Base-by-base conservation (phyloP, 2,797 vertebrate species). In the Catostomus latipinnis region DNA sequence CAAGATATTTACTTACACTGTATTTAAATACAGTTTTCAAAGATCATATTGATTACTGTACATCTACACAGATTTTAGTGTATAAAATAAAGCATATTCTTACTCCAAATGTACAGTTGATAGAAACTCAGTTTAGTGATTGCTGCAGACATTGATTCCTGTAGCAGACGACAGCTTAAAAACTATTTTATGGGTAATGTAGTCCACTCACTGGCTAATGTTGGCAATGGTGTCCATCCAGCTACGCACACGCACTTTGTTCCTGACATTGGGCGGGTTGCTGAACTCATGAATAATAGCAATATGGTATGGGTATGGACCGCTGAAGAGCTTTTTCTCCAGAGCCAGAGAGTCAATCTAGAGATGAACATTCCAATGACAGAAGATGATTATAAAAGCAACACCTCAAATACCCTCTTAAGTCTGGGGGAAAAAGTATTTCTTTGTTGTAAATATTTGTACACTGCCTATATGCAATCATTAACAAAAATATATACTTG, bases 171-270 rank as follows among this genome's bases (percentile, higher is more conserved):
- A 34, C 34, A 34, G 4, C 34, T 34, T 34, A 34, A 34, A 10
- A 60, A 10, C 46, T 14, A 43, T n/a, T 73, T 6, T 52, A 74
- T 22, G 52, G 53, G 56, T 74, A 3, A 72, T 68, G 70, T 43
- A 9, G 34, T 48, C 4, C 49, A 96, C 97, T 97, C 89, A 99
- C 98, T 99, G 98, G 90, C 98, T 98, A 89, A 99, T 98, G 90
- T 99, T 99, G 71, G 98, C 96, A 69, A 99, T 97, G 0, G 97
- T 98, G 92, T 99, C 98, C 98, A 99, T 99, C 98, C 98, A 99
- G 88, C 97, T 98, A 46, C 98, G 95, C 81, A 99, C 94, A 60
- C 98, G 96, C 83, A 99, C 97, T 87, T 99, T 99, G 90, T 99
- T 99, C 74, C 97, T 93, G 50, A 99, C 96, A 13, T 99, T 99